Evolutionary conservation across 2,888 invertebrate genomes (phyloP).

Genomic region (Cephonodes hylas): DNA sequence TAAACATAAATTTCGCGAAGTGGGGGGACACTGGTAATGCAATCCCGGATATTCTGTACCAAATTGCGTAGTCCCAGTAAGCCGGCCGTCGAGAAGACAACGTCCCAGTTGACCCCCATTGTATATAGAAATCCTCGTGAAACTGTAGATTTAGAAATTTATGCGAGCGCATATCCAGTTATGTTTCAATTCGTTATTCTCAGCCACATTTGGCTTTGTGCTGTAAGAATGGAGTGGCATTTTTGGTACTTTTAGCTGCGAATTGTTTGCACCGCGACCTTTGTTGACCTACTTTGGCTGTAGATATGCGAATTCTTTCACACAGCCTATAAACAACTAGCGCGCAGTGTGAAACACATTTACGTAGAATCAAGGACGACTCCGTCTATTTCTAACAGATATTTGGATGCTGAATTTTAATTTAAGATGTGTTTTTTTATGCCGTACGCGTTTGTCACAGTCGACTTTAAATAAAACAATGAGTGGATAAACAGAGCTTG

Average conservation of each 20-base stretch:
- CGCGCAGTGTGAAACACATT: constrained; percentile 5
- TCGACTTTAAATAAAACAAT: not conserved
- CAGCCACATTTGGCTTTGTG: constrained; percentile 42
- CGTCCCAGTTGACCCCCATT: constrained; percentile 22
- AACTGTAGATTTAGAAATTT: constrained; percentile 47
- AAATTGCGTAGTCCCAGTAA: constrained; percentile 27
- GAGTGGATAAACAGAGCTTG: not conserved
- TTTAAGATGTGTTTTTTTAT: constrained; percentile 5
- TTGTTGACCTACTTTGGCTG: constrained; percentile 48
- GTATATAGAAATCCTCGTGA: constrained; percentile 31
- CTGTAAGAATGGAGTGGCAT: constrained; percentile 40
- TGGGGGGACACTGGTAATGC: constrained; percentile 14
- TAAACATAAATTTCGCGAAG: constrained; percentile 19
- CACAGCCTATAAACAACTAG: constrained; percentile 4
- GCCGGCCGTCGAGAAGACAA: constrained; percentile 26
- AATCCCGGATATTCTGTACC: constrained; percentile 23
- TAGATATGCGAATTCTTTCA: constrained; percentile 26
- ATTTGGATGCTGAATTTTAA: constrained; percentile 1
- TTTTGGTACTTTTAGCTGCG: constrained; percentile 43
- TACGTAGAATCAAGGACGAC: constrained; percentile 4
- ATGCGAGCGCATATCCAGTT: constrained; percentile 49
- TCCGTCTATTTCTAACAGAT: not conserved
- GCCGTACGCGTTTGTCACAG: not conserved
- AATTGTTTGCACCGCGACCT: constrained; percentile 41
- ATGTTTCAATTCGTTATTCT: constrained; percentile 41